These are phyloP conservation scores for Dendrolimus pini DNA, from an alignment of 2,888 invertebrate genomes.

Conservation along the genomic window DNA sequence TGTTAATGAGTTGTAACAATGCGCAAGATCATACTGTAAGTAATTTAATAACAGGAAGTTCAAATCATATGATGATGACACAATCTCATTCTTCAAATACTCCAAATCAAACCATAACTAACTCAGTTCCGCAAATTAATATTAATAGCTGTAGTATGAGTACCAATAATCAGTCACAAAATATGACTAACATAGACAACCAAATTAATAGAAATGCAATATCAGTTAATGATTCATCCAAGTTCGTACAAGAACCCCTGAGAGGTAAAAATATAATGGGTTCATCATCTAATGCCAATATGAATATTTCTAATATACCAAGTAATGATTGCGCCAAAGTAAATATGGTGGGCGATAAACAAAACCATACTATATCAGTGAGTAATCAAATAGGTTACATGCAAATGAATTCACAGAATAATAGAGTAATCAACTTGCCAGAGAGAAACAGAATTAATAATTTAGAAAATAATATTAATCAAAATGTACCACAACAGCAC, in stretches of 20 bases:
- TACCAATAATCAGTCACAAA: constrained; percentile 43
- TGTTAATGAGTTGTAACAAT: constrained; percentile 63
- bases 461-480: constrained; percentile 51
- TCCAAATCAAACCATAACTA: constrained; percentile 51
- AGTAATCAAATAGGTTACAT: constrained; percentile 66
- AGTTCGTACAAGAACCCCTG: constrained; percentile 53
- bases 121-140: constrained; percentile 54
- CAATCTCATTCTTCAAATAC: constrained; percentile 46
- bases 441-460: constrained; percentile 59
- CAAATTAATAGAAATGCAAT: constrained; percentile 51
- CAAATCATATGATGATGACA: constrained; percentile 62
- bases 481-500: constrained; percentile 64
- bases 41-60: constrained; percentile 46
- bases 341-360: constrained; percentile 54
- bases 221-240: constrained; percentile 49
- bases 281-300: constrained; percentile 40
- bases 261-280: constrained; percentile 66
- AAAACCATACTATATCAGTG: constrained; percentile 58
- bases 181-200: constrained; percentile 45
- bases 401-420: constrained; percentile 65
- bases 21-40: constrained; percentile 53
- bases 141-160: constrained; percentile 62
- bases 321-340: constrained; percentile 62
- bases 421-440: constrained; percentile 64
- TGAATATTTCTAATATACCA: constrained; percentile 45